A percentile compares a stretch with the other conserved stretches of the same genome.
Evolutionary conservation across 2,797 vertebrate species (phyloP).

Genomic region (Lateolabrax maculatus): DNA sequence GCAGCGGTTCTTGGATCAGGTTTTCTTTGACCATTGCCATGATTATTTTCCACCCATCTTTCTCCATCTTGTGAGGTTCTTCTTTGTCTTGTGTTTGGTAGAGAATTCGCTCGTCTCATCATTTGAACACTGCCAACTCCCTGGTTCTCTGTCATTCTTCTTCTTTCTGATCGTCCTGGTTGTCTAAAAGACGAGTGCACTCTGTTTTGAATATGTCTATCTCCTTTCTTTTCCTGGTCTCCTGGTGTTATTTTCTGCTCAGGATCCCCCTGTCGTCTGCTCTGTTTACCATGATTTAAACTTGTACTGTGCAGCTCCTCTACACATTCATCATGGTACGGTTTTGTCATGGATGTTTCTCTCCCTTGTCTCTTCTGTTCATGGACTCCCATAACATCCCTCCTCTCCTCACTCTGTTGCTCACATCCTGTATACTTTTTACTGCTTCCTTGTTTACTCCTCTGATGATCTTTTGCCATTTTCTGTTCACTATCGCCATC

Average conservation of each 20-base stretch:
- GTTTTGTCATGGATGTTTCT: no score
- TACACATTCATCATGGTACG: no score
- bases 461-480: background rate
- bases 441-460: rapidly evolving
- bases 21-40: no score
- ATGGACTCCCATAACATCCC: background rate
- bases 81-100: background rate
- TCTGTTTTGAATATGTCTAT: background rate
- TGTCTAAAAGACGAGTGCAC: background rate
- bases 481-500: background rate
- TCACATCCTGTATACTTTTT: background rate
- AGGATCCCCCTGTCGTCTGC: no score
- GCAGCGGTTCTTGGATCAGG: no score
- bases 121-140: background rate
- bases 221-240: background rate
- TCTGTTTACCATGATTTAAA: background rate
- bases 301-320: no score
- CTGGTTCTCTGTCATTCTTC: background rate
- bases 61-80: no score
- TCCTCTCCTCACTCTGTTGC: background rate
- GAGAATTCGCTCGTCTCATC: rapidly evolving
- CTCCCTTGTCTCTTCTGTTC: background rate
- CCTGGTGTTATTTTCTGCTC: background rate
- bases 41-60: no score
- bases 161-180: background rate